These are phyloP conservation scores for Nasonia giraulti DNA, from an alignment of 1,140 invertebrate species.

Conservation along the genomic window DNA sequence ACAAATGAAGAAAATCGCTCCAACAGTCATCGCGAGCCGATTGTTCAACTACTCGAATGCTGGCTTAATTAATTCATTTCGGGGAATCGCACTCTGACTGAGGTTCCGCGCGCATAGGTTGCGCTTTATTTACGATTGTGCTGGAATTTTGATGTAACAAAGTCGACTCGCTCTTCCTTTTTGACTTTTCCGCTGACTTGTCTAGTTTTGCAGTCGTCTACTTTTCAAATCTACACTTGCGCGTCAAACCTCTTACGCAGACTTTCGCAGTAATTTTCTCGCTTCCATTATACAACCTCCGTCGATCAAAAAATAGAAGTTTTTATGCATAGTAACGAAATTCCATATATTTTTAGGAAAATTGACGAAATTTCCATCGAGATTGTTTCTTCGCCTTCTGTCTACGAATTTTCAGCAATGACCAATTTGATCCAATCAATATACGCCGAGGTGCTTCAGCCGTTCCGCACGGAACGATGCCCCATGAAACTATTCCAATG, in stretches of 20 bases:
- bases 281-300: no score
- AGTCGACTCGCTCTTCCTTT: background rate
- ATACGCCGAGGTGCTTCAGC: slow-evolving; percentile 76
- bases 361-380: background rate
- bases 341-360: background rate
- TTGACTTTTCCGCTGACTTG: background rate
- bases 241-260: background rate
- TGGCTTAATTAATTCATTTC: slow-evolving; percentile 19
- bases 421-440: slow-evolving; percentile 64
- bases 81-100: background rate
- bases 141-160: background rate
- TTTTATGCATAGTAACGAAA: no score
- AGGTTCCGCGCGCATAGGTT: background rate
- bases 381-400: background rate
- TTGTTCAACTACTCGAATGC: background rate
- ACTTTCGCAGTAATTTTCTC: background rate
- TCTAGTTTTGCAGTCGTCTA: background rate
- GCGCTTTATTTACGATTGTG: no score
- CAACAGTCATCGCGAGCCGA: background rate
- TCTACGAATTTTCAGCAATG: background rate
- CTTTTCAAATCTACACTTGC: background rate
- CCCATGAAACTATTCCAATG: slow-evolving; percentile 84
- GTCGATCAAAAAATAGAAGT: slow-evolving; percentile 58
- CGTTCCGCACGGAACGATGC: slow-evolving; percentile 80
- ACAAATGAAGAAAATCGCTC: background rate